These are phyloP conservation scores for Congeria kusceri DNA, from an alignment of 2,888 invertebrate species.

Conservation along the genomic window DNA sequence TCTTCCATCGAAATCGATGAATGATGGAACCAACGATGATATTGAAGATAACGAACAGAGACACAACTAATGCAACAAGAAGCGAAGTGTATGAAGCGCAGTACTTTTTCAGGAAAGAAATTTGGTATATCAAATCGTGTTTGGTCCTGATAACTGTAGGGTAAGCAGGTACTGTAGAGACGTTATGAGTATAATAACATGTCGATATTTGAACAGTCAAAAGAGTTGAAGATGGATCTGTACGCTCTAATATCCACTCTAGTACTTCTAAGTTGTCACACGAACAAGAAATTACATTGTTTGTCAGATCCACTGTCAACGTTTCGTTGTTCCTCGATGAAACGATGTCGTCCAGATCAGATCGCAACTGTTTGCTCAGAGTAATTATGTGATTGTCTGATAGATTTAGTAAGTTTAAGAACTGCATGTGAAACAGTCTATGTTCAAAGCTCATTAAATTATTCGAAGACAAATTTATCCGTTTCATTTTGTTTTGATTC, in stretches of 20 bases:
- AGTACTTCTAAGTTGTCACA: constrained; percentile 39
- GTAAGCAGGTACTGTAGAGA: too few species aligned
- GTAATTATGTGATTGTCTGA: constrained; percentile 18
- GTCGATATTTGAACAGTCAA: background rate
- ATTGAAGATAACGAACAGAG: constrained; percentile 23
- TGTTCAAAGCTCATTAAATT: constrained; percentile 24
- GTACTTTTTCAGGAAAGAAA: constrained; percentile 16
- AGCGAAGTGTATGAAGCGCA: constrained; percentile 31
- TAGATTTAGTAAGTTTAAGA: constrained; percentile 9
- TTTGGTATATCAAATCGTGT: background rate
- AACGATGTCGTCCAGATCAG: background rate
- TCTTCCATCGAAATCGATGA: constrained; percentile 33
- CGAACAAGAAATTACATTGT: constrained; percentile 21
- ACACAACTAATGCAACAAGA: constrained; percentile 10
- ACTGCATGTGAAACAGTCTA: constrained; percentile 31
- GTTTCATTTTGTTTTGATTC: constrained; percentile 3
- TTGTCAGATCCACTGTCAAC: constrained; percentile 19
- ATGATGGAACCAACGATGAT: constrained; percentile 23
- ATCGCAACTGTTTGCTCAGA: background rate
- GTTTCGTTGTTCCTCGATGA: background rate
- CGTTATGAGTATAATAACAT: constrained; percentile 9
- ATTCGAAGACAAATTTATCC: constrained; percentile 11
- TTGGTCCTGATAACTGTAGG: background rate
- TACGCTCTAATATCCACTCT: constrained; percentile 16
- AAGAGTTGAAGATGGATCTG: background rate